Base-by-base conservation (phyloP, 2,888 invertebrate species). In the Gerris lacustris region DNA sequence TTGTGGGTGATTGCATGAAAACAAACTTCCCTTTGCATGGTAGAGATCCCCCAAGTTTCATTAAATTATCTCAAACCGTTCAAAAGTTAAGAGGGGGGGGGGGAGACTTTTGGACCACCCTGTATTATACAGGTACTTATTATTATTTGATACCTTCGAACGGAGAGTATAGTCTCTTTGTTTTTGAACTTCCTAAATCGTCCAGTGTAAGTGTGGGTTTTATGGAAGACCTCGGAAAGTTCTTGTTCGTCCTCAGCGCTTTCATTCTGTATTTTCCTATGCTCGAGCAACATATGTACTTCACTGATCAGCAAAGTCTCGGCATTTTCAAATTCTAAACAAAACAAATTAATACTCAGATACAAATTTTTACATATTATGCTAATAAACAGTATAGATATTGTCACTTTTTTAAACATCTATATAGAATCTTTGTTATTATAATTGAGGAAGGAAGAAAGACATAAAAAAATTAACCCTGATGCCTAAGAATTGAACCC, bases 171-270 rank as follows among this genome's bases (percentile, higher is more conserved):
- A 6, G 96, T 97, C 83, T 99, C 98, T 79, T 97, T 92, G 79
- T 98, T 99, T 82, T 96, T 97, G 81, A 98, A 97, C 80, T 96
- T 95, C 73, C 96, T 89, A 80, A 98, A 97, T 79, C 96, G 87
- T 78, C 96, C 91, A 6, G 96, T 96, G 80, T 99, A 98, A 66
- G 94, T 94, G 44, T 95, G 85, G 0, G 97, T 99, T 81, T 99
- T 99, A 88, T 95, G 91, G 80, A 99, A 99, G 7, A 98, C 97
- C 81, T 97, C 97, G 0, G 96, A 96, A 80, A 99, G 91, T 81
- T 98, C 97, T 81, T 97, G 97, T 79, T 96, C 95, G 78, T 99
- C 99, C 79, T 99, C 98, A 5, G 96, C 95, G 45, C 92, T 94
- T 81, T 99, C 98, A 81, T 97, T 98, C 81, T 98, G 97, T 55